Evolutionary conservation across 2,797 vertebrate species (phyloP).

Genomic region (Eleutherodactylus coqui): DNA sequence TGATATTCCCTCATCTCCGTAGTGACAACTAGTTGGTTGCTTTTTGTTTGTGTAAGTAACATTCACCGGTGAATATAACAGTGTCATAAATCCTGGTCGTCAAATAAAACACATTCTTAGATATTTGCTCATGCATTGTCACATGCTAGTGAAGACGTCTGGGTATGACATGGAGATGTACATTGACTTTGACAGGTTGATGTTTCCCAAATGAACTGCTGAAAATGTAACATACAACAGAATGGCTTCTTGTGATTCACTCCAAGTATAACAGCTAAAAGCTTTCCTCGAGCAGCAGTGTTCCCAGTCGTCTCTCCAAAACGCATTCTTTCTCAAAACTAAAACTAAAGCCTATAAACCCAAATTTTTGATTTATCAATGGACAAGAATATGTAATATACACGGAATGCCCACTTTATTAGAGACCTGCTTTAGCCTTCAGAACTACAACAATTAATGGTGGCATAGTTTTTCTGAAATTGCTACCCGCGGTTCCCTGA

Average conservation of each 20-base stretch:
- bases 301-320: not conserved
- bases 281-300: not conserved
- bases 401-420: not conserved
- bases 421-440: too few species aligned
- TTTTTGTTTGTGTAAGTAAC: not conserved
- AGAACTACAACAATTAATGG: too few species aligned
- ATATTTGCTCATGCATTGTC: not conserved
- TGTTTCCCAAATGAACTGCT: not conserved
- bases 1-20: not conserved
- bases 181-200: slow-evolving; percentile 19
- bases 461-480: too few species aligned
- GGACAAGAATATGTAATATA: not conserved
- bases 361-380: not conserved
- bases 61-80: slow-evolving; percentile 22
- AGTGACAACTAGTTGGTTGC: slow-evolving; percentile 1
- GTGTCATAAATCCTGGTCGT: not conserved
- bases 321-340: not conserved
- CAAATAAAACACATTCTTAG: not conserved
- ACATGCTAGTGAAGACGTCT: slow-evolving; percentile 15
- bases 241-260: not conserved
- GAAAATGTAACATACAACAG: slow-evolving; percentile 15
- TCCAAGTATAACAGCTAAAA: not conserved
- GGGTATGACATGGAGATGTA: slow-evolving; percentile 5
- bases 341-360: not conserved
- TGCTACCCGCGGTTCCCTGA: too few species aligned